A percentile compares a stretch with the other conserved stretches of the same genome.
Evolutionary conservation across 2,113 vertebrate genomes (phyloP).

Genomic region (Misgurnus anguillicaudatus): DNA sequence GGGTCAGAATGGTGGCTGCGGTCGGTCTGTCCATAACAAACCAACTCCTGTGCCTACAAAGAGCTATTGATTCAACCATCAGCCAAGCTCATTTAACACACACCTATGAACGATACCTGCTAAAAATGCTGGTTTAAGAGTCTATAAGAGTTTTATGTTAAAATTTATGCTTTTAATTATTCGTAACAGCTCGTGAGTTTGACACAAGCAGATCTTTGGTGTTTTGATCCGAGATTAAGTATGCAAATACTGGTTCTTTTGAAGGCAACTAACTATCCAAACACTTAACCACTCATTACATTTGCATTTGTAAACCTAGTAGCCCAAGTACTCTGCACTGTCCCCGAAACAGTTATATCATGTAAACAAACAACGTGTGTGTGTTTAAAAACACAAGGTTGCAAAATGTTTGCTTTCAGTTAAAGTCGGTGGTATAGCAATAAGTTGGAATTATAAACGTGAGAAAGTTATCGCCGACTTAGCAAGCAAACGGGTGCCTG

Average conservation of each 20-base stretch:
- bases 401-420: background rate
- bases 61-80: slow-evolving; percentile 47
- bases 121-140: background rate
- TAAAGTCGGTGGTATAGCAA: background rate
- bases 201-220: background rate
- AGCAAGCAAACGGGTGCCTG: slow-evolving; percentile 2
- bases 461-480: too few species aligned
- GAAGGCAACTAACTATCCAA: background rate
- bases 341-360: background rate
- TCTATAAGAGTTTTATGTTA: background rate
- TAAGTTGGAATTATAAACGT: background rate
- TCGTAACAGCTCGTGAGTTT: background rate
- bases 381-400: background rate
- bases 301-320: slow-evolving; percentile 26
- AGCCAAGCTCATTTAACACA: slow-evolving; percentile 29
- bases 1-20: slow-evolving; percentile 48
- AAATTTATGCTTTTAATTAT: background rate
- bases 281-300: slow-evolving; percentile 12
- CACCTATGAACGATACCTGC: slow-evolving; percentile 6
- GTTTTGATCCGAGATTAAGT: background rate
- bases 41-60: slow-evolving; percentile 47
- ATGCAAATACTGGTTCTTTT: background rate
- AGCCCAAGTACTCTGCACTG: background rate
- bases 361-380: background rate
- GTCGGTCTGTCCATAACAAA: slow-evolving; percentile 40